Evolutionary conservation across 2,113 vertebrate species (phyloP).

Genomic region (Siniperca knerii): DNA sequence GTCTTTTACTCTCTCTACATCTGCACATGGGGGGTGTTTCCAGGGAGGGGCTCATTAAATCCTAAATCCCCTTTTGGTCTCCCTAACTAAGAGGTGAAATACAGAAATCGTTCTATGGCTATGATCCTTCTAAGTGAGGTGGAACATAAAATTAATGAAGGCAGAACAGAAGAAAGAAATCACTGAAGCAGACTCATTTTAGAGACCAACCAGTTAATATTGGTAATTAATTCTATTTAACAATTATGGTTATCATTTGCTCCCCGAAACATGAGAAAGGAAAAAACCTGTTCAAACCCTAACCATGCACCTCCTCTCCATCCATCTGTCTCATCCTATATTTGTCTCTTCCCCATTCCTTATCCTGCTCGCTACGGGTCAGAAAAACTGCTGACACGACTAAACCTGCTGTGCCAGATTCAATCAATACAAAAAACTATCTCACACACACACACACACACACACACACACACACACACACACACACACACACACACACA

Average conservation of each 20-base stretch:
- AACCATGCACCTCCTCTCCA: background rate
- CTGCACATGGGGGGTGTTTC: constrained; percentile 52
- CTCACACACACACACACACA: constrained; percentile 19
- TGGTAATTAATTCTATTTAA: background rate
- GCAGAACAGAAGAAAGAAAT: background rate
- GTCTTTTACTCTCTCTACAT: constrained; percentile 48
- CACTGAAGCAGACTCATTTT: background rate
- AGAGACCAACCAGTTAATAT: background rate
- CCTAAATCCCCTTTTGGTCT: constrained; percentile 17
- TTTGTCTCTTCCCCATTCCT: background rate
- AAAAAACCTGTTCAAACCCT: background rate
- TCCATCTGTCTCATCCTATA: background rate
- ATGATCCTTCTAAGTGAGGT: constrained; percentile 16
- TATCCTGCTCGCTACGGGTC: constrained; percentile 24
- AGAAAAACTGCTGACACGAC: constrained; percentile 49
- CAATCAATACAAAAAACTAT: constrained; percentile 42
- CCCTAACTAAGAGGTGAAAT: constrained; percentile 26
- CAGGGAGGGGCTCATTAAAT: constrained; percentile 60
- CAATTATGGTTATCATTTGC: background rate
- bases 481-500: constrained; percentile 11
- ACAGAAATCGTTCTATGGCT: background rate
- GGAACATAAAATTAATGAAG: constrained; percentile 1
- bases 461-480: constrained; percentile 19
- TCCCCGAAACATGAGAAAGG: background rate
- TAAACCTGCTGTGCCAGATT: constrained; percentile 38